Base-by-base conservation (phyloP, 2,797 vertebrate genomes). In the Jordanella pulchra region DNA sequence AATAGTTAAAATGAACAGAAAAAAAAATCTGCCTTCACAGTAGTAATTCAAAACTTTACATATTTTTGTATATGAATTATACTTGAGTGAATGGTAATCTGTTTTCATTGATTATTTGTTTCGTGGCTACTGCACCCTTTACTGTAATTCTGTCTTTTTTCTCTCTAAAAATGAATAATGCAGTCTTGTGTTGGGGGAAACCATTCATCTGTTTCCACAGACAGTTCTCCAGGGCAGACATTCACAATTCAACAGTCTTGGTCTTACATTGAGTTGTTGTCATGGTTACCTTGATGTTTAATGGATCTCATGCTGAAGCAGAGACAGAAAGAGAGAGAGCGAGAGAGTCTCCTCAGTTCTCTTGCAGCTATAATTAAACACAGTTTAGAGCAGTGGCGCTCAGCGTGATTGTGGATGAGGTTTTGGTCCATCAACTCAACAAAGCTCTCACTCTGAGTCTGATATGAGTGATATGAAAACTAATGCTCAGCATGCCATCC, bases 281-380 rank as follows among this genome's bases (percentile, higher is more conserved):
- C 92, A 94, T 90, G 92, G 91, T 86, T 87, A 95, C 93, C 75
- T 63, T 83, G 65, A 70, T 80, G 85, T 89, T 93, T 75, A 61
- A 91, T 89, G 81, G 77, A 89, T 89, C 79, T 76, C 27, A 28
- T 84, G 76, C 70, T 70, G 67, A 75, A 87, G 84, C 11, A 5
- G 73, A 84, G 83, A 85, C 82, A 77, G 84, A 63, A 3, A 63
- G 11, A 61, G 11, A 85, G 80, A 75, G 84, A 84, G 84, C 84
- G 82, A 75, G 84, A 85, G 79, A 75, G 82, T 82, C 83, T 82
- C 80, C 77, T 80, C 80, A 67, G 69, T 77, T 81, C 72, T 83
- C 68, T n/a, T 78, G 67, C 54, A 74, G 86, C 87, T 92, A 89
- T 93, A 93, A 94, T 95, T 93, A 94, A 93, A 91, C 84, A 78